Conservation (phyloP, 2,113 vertebrate genomes). For the Myxocyprinus asiaticus region DNA sequence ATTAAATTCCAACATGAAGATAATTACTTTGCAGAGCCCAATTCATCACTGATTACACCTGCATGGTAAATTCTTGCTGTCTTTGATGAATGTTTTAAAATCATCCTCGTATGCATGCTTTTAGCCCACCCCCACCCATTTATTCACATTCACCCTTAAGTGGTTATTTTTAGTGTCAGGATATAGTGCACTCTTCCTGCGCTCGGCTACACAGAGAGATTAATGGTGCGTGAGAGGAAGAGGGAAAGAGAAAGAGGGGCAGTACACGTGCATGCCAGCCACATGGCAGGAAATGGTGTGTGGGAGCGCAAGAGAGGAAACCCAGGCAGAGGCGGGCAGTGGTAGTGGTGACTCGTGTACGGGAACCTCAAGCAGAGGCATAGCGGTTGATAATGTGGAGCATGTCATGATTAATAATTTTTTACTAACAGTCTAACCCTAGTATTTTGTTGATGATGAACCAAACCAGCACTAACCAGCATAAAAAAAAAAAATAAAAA, state of each 20-base stretch:
- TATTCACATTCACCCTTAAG: constrained; percentile 63
- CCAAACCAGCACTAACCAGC: no score
- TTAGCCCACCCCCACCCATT: constrained; percentile 41
- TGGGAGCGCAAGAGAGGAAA: constrained; percentile 47
- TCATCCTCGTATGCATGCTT: constrained; percentile 53
- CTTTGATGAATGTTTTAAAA: constrained; percentile 16
- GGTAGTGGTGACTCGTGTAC: background rate
- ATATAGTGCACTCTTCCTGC: constrained; percentile 66
- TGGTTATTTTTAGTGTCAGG: constrained; percentile 79
- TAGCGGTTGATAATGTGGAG: background rate
- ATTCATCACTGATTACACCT: constrained; percentile 47
- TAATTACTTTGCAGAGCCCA: constrained; percentile 8
- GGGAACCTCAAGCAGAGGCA: background rate
- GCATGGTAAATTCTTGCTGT: constrained; percentile 30
- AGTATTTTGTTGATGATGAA: no score
- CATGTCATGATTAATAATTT: no score
- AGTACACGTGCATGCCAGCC: constrained; percentile 68
- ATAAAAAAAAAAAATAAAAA: no score
- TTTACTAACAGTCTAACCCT: no score
- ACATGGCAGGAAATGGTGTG: constrained; percentile 66
- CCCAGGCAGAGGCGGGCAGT: background rate
- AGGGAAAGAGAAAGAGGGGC: constrained; percentile 65
- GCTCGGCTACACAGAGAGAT: constrained; percentile 70
- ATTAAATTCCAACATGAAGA: background rate
- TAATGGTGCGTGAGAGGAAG: constrained; percentile 73